phyloP scores from a whole-genome alignment of 2,797 vertebrate genomes.

The Spinus pinus region DNA sequence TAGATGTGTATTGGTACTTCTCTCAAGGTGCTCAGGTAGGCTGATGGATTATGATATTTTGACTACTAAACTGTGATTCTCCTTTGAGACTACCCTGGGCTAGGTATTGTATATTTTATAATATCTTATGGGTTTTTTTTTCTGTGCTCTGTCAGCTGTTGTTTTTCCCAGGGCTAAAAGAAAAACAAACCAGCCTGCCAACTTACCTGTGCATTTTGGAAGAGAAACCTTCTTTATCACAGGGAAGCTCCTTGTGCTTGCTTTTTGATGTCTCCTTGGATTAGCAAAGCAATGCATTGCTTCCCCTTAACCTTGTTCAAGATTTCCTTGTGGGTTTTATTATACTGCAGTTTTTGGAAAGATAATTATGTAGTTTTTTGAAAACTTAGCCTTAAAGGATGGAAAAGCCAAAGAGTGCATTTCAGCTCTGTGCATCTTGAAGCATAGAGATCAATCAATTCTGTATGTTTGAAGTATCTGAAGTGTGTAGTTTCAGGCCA shows the following conservation, averaged over 20 bases:
- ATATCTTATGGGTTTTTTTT: neutral
- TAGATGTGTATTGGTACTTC: neutral
- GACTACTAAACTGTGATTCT: neutral
- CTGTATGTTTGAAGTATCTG: neutral
- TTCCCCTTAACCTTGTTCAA: neutral
- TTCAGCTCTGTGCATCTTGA: neutral
- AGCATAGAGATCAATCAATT: neutral
- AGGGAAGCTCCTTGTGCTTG: neutral
- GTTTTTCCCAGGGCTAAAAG: neutral
- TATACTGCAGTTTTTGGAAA: neutral
- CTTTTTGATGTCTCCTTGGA: neutral
- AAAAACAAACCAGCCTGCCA: neutral
- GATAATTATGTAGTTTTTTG: neutral
- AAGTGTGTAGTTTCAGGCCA: neutral
- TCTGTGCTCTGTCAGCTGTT: neutral
- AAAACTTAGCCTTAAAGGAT: neutral
- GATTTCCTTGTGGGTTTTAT: neutral
- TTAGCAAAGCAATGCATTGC: neutral
- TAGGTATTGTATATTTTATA: neutral
- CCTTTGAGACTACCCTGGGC: neutral
- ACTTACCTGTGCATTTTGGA: neutral
- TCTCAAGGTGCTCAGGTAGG: neutral
- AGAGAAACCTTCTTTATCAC: neutral
- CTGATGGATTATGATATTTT: neutral
- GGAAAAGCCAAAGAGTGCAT: neutral